These are phyloP conservation scores for Uloborus plumipes DNA, from an alignment of 2,888 invertebrate species.

Conservation along the genomic window DNA sequence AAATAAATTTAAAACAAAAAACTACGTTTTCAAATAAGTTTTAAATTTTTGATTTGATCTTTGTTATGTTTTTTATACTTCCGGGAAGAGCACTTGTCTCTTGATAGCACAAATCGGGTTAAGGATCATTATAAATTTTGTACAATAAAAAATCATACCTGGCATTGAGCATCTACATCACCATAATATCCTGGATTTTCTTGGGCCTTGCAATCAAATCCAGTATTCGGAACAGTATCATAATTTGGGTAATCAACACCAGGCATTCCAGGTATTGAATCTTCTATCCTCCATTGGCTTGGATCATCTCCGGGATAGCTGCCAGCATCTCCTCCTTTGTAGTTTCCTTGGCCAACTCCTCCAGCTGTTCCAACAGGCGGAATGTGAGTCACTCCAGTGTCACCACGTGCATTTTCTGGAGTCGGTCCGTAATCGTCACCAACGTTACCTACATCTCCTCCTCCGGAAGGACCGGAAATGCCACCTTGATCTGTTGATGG, in stretches of 20 bases:
- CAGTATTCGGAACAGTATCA: slow-evolving; percentile 69
- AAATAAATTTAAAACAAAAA: no score
- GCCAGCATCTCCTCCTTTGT: slow-evolving; percentile 39
- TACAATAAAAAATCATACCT: slow-evolving; percentile 35
- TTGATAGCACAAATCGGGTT: no score
- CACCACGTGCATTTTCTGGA: background rate
- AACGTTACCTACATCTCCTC: background rate
- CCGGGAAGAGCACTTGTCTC: no score
- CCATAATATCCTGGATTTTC: slow-evolving; percentile 67
- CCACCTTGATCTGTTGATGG: background rate
- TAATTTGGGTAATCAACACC: slow-evolving; percentile 79
- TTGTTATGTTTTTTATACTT: no score
- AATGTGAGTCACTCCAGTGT: background rate
- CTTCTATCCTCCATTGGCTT: slow-evolving; percentile 40
- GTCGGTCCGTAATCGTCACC: background rate
- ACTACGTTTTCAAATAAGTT: no score
- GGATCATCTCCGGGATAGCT: slow-evolving; percentile 16
- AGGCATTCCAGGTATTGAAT: slow-evolving; percentile 77
- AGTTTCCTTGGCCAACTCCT: slow-evolving; percentile 39
- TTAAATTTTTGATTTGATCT: no score
- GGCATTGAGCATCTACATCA: slow-evolving; percentile 66
- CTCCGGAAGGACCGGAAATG: background rate
- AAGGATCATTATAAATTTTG: no score
- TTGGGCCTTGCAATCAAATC: slow-evolving; percentile 65
- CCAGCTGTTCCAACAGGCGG: background rate